A percentile compares a stretch with the other conserved stretches of the same genome.
Evolutionary conservation across 2,888 invertebrate genomes (phyloP).

Genomic region (Eupithecia centaureata): DNA sequence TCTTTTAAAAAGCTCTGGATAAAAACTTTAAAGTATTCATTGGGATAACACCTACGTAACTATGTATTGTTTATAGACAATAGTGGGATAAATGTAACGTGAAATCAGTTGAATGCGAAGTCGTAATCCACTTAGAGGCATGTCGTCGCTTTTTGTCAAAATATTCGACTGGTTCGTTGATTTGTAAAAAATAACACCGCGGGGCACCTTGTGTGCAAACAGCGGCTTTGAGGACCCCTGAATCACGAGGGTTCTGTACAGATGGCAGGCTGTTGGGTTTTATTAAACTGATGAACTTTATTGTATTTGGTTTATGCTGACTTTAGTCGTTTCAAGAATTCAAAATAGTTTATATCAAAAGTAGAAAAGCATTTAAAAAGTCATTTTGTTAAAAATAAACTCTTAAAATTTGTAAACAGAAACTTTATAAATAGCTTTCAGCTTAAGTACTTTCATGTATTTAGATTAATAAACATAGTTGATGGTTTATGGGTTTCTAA

Average conservation of each 20-base stretch:
- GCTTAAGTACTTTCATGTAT: too few relatives aligned
- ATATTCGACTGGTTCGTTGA: constrained; percentile 73
- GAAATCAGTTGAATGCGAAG: constrained; percentile 72
- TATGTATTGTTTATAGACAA: constrained; percentile 69
- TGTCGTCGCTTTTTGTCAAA: constrained; percentile 76
- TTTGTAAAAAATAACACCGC: constrained; percentile 76
- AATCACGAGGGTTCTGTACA: constrained; percentile 49
- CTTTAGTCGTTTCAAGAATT: too few relatives aligned
- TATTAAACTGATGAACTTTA: constrained; percentile 24
- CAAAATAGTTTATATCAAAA: too few relatives aligned
- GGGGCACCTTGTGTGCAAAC: constrained; percentile 78
- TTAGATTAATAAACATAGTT: too few relatives aligned
- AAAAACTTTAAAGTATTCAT: constrained; percentile 74
- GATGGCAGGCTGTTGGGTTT: constrained; percentile 55
- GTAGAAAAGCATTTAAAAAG: too few relatives aligned
- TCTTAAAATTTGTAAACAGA: too few relatives aligned
- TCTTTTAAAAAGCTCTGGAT: constrained; percentile 63
- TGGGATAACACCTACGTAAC: constrained; percentile 78
- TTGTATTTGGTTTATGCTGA: background rate
- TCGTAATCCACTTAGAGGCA: constrained; percentile 82
- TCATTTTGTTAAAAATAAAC: too few relatives aligned
- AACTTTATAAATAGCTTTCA: too few relatives aligned
- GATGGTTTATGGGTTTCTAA: too few relatives aligned
- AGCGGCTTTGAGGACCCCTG: constrained; percentile 52
- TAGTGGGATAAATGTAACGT: constrained; percentile 76